Percentiles rank a stretch among this genome's conserved stretches.
phyloP scores from a whole-genome alignment of 2,888 invertebrate species.

The Diogma glabrata region DNA sequence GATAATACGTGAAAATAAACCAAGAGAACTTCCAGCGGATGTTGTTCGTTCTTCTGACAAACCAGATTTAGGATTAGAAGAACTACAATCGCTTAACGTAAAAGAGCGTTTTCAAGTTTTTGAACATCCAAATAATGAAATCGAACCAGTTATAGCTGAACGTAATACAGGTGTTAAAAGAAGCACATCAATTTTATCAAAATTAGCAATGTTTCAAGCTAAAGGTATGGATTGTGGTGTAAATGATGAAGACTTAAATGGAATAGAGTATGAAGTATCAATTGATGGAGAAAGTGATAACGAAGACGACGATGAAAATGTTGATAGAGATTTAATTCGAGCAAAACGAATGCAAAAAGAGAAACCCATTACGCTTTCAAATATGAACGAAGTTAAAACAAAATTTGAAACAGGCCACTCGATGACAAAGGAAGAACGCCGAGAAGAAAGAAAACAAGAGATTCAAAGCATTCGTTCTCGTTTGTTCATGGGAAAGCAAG shows the following conservation, averaged over 20 bases:
- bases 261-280: constrained; percentile 58
- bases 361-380: constrained; percentile 65
- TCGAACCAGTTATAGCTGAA: constrained; percentile 36
- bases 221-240: constrained; percentile 74
- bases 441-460: constrained; percentile 78
- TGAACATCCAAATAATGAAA: constrained; percentile 37
- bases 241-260: constrained; percentile 64
- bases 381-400: constrained; percentile 74
- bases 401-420: constrained; percentile 63
- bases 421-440: constrained; percentile 48
- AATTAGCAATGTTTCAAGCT: constrained; percentile 64
- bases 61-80: constrained; percentile 72
- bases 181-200: constrained; percentile 65
- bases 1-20: constrained; percentile 87
- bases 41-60: constrained; percentile 86
- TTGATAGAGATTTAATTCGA: constrained; percentile 50
- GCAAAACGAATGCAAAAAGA: constrained; percentile 51
- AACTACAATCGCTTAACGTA: constrained; percentile 68
- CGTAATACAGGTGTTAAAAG: constrained; percentile 40
- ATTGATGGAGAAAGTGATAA: constrained; percentile 45
- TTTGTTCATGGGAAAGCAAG: constrained; percentile 81
- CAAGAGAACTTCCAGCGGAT: constrained; percentile 79
- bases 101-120: constrained; percentile 78
- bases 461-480: constrained; percentile 75
- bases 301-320: constrained; percentile 39